phyloP scores from a whole-genome alignment of 2,113 vertebrate species.

The Alexandromys fortis region DNA sequence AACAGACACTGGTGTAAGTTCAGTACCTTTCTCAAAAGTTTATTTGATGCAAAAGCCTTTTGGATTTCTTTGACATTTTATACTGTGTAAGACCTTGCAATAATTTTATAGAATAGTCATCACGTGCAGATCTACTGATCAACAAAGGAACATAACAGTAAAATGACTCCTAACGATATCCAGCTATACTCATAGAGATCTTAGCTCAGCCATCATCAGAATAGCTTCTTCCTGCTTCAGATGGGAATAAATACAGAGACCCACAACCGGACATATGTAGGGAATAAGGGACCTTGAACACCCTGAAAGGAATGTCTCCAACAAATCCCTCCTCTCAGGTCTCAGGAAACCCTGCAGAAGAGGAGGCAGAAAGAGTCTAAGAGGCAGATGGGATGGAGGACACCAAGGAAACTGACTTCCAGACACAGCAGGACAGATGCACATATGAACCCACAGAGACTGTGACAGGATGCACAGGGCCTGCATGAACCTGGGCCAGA shows the following conservation, averaged over 20 bases:
- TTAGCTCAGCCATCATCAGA: neutral
- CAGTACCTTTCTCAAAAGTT: neutral
- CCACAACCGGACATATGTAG: neutral
- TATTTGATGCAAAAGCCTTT: neutral
- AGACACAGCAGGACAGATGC: neutral
- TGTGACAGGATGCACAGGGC: neutral
- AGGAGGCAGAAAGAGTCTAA: neutral
- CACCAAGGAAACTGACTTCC: neutral
- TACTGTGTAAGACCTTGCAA: neutral
- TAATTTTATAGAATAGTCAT: neutral
- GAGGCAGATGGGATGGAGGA: neutral
- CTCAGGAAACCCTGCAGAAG: neutral
- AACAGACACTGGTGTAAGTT: neutral
- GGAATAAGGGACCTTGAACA: neutral
- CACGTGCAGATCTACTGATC: neutral
- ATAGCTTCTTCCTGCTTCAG: neutral
- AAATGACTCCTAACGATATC: neutral
- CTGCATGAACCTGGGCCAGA: neutral
- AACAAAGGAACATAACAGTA: neutral
- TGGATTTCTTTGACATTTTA: neutral
- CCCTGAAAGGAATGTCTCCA: neutral
- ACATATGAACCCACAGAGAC: neutral
- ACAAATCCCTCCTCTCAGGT: neutral
- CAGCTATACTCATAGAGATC: neutral
- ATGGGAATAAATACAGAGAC: neutral